A percentile compares a stretch with the other conserved stretches of the same genome.
These are phyloP conservation scores for Ibidorhyncha struthersii DNA, from an alignment of 2,113 vertebrate species.

Conservation along the genomic window DNA sequence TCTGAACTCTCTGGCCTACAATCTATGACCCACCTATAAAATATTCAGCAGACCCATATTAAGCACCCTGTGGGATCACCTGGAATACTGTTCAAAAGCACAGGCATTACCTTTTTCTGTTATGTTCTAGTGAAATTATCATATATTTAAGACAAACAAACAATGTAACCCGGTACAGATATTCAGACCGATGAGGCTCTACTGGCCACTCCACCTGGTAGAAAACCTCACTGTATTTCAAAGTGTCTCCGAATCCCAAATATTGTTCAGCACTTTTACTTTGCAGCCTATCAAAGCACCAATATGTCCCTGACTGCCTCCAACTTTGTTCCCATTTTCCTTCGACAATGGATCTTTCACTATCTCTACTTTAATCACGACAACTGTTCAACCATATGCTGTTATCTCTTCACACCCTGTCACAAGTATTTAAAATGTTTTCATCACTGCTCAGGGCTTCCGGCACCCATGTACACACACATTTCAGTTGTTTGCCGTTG, in stretches of 20 bases:
- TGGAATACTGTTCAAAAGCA: not conserved
- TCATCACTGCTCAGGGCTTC: not conserved
- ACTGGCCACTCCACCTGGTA: not conserved
- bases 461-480: not conserved
- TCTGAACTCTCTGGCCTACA: not conserved
- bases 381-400: constrained; percentile 42
- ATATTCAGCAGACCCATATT: not conserved
- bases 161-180: not conserved
- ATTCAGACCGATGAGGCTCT: not conserved
- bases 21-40: not conserved
- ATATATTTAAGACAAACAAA: not conserved
- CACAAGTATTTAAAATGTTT: constrained; percentile 33
- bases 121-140: not conserved
- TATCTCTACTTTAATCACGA: not conserved
- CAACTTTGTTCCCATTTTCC: not conserved
- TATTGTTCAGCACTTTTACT: not conserved
- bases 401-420: not conserved
- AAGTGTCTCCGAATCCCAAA: not conserved
- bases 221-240: not conserved
- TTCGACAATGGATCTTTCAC: constrained; percentile 1
- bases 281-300: not conserved
- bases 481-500: not conserved
- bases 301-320: not conserved
- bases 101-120: not conserved
- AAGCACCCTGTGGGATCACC: not conserved